Evolutionary conservation across 2,797 vertebrate genomes (phyloP).

Genomic region (Spea hammondii): DNA sequence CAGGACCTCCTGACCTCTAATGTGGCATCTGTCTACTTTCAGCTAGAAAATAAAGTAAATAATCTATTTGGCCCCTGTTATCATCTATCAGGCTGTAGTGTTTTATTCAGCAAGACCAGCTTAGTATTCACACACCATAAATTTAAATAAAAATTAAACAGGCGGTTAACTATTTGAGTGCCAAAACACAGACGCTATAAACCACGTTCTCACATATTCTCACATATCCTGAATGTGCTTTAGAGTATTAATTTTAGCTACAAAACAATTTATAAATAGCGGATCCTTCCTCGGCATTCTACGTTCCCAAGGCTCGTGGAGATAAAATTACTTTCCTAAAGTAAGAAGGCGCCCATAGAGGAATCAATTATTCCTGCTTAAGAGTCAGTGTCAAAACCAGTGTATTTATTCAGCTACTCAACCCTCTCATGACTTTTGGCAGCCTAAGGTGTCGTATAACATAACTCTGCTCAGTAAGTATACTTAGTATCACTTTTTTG

Average conservation of each 20-base stretch:
- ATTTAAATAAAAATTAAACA: too few species aligned
- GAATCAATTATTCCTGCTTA: background rate
- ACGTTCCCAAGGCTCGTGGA: too few species aligned
- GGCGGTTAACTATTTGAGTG: too few species aligned
- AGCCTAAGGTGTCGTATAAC: background rate
- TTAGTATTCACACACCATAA: background rate
- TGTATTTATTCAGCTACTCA: background rate
- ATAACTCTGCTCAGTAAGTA: constrained; percentile 3
- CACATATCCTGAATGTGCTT: too few species aligned
- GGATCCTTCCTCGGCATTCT: too few species aligned
- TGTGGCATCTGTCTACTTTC: background rate
- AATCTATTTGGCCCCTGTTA: background rate
- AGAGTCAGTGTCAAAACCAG: background rate
- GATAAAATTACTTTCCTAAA: too few species aligned
- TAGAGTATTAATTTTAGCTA: too few species aligned
- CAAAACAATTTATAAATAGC: too few species aligned
- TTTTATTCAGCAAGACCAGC: background rate
- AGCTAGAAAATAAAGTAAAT: background rate
- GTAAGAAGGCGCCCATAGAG: too few species aligned
- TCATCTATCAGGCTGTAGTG: background rate
- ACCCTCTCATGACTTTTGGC: constrained; percentile 3
- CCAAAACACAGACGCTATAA: too few species aligned
- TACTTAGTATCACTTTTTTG: constrained; percentile 2
- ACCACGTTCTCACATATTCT: too few species aligned
- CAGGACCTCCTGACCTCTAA: background rate